Conservation (phyloP, 1,140 invertebrate genomes). For the Dinoponera quadriceps region DNA sequence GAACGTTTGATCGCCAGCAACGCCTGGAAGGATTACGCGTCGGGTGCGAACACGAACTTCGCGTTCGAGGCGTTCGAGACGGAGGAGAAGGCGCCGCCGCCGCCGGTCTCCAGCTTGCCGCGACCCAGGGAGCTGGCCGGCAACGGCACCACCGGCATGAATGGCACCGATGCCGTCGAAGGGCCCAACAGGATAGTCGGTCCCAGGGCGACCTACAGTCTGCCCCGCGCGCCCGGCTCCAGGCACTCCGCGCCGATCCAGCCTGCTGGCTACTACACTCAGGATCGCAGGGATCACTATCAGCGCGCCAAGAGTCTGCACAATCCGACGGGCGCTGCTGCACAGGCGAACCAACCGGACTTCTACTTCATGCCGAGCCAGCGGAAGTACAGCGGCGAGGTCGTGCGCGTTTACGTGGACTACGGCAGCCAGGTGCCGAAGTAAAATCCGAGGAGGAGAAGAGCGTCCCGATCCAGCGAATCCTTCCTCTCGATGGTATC, state of each 20-base stretch:
- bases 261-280: conserved; percentile 86
- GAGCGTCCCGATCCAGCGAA: background rate
- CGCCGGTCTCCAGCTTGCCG: conserved; percentile 81
- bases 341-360: conserved; percentile 88
- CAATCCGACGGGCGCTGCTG: conserved; percentile 58
- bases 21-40: conserved; percentile 94
- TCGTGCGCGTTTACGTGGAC: conserved; percentile 96
- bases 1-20: conserved; percentile 93
- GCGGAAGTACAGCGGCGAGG: conserved; percentile 96
- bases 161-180: conserved; percentile 72
- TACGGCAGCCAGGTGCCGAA: conserved; percentile 86
- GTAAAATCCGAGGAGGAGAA: conserved; percentile 67
- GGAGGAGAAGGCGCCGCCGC: conserved; percentile 89
- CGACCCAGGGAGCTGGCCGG: conserved; percentile 82
- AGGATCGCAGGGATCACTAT: conserved; percentile 81
- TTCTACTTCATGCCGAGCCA: conserved; percentile 98
- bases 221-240: conserved; percentile 83
- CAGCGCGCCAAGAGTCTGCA: conserved; percentile 70
- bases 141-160: conserved; percentile 64
- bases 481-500: conserved; percentile 7
- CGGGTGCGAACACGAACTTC: conserved; percentile 92
- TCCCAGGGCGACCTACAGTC: conserved; percentile 84
- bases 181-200: conserved; percentile 76
- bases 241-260: conserved; percentile 78
- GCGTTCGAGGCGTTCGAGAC: conserved; percentile 94